Evolutionary conservation across 2,888 invertebrate species (phyloP), one percentile per base, ranked within the genome.

Genomic region (Lithodes maja): DNA sequence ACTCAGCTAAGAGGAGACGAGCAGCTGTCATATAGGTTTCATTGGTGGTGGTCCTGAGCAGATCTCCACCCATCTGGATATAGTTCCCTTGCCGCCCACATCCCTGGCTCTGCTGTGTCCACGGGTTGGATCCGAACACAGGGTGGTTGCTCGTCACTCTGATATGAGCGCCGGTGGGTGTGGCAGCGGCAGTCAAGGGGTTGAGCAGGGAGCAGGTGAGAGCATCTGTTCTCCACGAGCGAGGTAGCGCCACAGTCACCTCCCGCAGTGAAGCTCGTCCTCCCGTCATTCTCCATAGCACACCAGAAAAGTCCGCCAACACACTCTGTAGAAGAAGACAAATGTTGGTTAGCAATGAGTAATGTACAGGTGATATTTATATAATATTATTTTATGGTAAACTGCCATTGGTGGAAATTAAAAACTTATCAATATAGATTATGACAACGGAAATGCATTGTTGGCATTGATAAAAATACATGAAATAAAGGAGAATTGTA

Each of bases 31-130:
- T 82, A 74, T 89, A 89, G 54, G 88, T 87, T 68, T 90, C 90
- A 85, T 91, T 91, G 74, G 88, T 86, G n/a, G 86, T 87, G 54
- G 90, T 92, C 2, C 92, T 83, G 33, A 94, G 92, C 55, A 93
- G 92, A 79, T 92, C 91, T 9, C 92, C 92, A 5, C 93, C 93
- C 61, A 95, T 92, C 92, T 94, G 95, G 80, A 96, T 95, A 93
- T 95, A 95, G 92, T 95, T 95, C 0, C 95, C 96, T 5, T 93
- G 93, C 92, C 94, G 94, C 3, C 95, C 95, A 92, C 96, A 96
- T 9, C 95, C 95, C 69, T 95, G 94, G 2, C 95, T 95, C 93
- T 96, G 96, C 92, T 95, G 95, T 0, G 95, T 95, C 95, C 95
- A 95, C n/a, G 95, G 94, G 15, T 93, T 92, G 92, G 94, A 94